A percentile compares a stretch with the other conserved stretches of the same genome.
Conservation (phyloP, 2,797 vertebrate genomes). For the Enteromius afrohamiltoni region DNA sequence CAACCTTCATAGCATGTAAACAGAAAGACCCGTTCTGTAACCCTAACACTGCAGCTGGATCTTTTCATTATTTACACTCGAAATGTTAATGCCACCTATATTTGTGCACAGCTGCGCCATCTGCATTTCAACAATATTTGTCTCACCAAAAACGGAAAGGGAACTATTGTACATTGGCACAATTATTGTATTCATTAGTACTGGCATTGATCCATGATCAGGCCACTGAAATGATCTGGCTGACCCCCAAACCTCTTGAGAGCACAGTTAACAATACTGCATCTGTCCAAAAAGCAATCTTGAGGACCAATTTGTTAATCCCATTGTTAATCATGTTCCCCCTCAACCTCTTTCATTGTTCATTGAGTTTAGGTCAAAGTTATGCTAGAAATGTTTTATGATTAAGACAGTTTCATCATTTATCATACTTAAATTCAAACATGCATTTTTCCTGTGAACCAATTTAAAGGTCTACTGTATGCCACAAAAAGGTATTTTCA, state of each 20-base stretch:
- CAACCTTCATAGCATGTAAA: constrained; percentile 51
- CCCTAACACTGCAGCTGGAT: constrained; percentile 74
- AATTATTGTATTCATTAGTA: constrained; percentile 50
- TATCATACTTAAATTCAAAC: neutral
- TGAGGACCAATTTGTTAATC: constrained; percentile 7
- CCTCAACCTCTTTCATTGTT: neutral
- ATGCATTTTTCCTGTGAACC: neutral
- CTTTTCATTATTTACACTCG: constrained; percentile 77
- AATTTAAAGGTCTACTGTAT: neutral
- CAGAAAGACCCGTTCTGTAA: constrained; percentile 62
- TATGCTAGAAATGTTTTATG: neutral
- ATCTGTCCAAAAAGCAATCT: constrained; percentile 26
- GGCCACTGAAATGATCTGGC: constrained; percentile 28
- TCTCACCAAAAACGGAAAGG: constrained; percentile 61
- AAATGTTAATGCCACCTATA: constrained; percentile 77
- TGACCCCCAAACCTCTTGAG: constrained; percentile 33
- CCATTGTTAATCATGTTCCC: neutral
- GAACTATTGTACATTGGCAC: constrained; percentile 57
- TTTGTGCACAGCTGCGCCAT: constrained; percentile 74
- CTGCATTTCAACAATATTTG: constrained; percentile 69
- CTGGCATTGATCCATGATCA: constrained; percentile 27
- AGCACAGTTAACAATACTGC: constrained; percentile 20
- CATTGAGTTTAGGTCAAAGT: neutral
- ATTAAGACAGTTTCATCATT: neutral
- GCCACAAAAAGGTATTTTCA: neutral